Evolutionary conservation across 2,113 vertebrate genomes (phyloP).

Genomic region (Ictidomys tridecemlineatus): DNA sequence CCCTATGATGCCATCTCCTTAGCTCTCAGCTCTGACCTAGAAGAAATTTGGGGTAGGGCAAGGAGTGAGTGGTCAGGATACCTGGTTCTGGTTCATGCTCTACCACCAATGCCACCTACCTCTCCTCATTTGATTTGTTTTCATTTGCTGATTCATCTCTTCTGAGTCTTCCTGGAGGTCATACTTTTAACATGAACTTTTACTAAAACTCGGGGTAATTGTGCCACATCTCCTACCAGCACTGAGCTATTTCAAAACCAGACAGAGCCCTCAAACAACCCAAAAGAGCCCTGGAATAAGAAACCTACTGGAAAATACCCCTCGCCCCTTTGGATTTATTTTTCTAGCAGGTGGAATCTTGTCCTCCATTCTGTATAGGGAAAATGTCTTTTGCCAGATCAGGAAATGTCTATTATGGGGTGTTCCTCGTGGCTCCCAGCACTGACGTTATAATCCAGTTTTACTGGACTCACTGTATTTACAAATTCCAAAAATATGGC

Average conservation of each 20-base stretch:
- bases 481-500: neutral
- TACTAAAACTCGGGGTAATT: neutral
- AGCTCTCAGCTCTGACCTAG: neutral
- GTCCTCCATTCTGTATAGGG: neutral
- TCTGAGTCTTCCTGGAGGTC: neutral
- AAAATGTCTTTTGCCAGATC: neutral
- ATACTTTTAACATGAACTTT: neutral
- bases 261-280: neutral
- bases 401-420: neutral
- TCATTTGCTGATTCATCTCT: neutral
- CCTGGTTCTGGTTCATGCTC: neutral
- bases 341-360: neutral
- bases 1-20: rapidly evolving
- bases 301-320: neutral
- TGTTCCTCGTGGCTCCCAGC: neutral
- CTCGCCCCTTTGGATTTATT: neutral
- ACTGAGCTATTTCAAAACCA: neutral
- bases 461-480: neutral
- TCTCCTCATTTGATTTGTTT: neutral
- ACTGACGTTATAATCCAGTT: neutral
- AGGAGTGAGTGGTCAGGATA: neutral
- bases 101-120: neutral
- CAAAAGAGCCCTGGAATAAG: neutral
- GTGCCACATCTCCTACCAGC: neutral
- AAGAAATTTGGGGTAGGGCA: neutral